Conservation (phyloP, 1,140 invertebrate species). For the Anastrepha obliqua region DNA sequence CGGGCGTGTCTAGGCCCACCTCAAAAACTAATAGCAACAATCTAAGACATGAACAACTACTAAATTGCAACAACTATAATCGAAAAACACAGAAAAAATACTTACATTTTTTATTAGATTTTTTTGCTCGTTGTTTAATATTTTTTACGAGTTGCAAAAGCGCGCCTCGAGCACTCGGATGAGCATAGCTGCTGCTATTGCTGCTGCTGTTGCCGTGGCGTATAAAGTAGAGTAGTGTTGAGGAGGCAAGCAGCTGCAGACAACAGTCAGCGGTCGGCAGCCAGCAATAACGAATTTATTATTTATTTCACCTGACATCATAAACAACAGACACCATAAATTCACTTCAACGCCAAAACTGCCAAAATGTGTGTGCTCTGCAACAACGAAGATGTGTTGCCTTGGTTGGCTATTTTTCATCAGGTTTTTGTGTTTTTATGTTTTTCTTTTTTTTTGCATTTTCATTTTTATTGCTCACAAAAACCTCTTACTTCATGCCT, state of each 20-base stretch:
- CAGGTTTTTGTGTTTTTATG: neutral
- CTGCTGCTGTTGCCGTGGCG: neutral
- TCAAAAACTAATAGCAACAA: slow-evolving; percentile 52
- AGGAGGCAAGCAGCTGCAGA: slow-evolving; percentile 46
- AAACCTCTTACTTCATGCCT: slow-evolving; percentile 15
- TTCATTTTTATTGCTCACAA: slow-evolving; percentile 34
- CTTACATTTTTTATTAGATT: slow-evolving; percentile 19
- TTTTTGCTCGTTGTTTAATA: neutral
- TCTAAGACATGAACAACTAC: slow-evolving; percentile 48
- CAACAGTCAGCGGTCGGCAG: slow-evolving; percentile 58
- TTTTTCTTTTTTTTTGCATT: slow-evolving; percentile 10
- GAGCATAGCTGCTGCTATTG: neutral
- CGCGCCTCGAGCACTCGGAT: slow-evolving; percentile 36
- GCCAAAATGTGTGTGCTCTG: slow-evolving; percentile 40
- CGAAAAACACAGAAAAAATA: slow-evolving; percentile 44
- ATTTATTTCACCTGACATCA: slow-evolving; percentile 74
- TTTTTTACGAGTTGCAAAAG: neutral
- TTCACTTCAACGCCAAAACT: slow-evolving; percentile 60
- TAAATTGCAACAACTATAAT: slow-evolving; percentile 52
- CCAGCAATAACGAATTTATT: slow-evolving; percentile 73
- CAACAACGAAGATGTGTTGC: slow-evolving; percentile 50
- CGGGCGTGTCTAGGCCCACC: slow-evolving; percentile 50
- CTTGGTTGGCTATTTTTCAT: slow-evolving; percentile 44
- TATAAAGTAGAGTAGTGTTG: slow-evolving; percentile 25
- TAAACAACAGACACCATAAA: slow-evolving; percentile 72